Evolutionary conservation across 1,140 invertebrate genomes (phyloP).

Genomic region (Ctenoplectra terminalis): DNA sequence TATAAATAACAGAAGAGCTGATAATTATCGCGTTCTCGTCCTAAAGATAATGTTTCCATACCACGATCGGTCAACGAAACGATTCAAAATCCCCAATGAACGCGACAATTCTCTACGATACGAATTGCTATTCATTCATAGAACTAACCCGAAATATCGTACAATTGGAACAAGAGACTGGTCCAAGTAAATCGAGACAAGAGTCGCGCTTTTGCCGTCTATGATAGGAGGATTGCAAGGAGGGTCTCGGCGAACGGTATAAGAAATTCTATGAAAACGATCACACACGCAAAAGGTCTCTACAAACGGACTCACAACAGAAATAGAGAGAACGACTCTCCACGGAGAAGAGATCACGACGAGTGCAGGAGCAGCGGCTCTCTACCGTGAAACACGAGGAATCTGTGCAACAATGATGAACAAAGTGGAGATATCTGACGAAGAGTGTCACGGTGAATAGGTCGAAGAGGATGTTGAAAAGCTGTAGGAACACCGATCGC

Average conservation of each 20-base stretch:
- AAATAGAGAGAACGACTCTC: background rate
- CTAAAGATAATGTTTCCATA: background rate
- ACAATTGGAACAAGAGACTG: no score
- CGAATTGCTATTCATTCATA: background rate
- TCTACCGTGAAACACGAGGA: background rate
- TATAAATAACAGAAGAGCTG: background rate
- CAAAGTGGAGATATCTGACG: slow-evolving; percentile 17
- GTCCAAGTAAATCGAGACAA: no score
- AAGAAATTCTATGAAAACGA: background rate
- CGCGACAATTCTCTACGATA: background rate
- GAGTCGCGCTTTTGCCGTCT: background rate
- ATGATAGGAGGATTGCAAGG: background rate
- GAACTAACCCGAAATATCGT: no score
- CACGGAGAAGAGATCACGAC: background rate
- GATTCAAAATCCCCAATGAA: background rate
- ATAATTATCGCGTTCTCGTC: background rate
- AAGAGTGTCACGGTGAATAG: slow-evolving; percentile 13
- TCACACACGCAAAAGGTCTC: background rate
- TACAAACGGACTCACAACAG: background rate
- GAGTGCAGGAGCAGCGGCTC: background rate
- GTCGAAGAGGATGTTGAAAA: background rate
- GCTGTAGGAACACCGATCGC: background rate
- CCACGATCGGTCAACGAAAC: background rate
- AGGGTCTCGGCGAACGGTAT: background rate
- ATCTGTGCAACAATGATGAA: slow-evolving; percentile 12